Base-by-base conservation (phyloP, 1,140 invertebrate genomes). In the Camponotus vicinus region DNA sequence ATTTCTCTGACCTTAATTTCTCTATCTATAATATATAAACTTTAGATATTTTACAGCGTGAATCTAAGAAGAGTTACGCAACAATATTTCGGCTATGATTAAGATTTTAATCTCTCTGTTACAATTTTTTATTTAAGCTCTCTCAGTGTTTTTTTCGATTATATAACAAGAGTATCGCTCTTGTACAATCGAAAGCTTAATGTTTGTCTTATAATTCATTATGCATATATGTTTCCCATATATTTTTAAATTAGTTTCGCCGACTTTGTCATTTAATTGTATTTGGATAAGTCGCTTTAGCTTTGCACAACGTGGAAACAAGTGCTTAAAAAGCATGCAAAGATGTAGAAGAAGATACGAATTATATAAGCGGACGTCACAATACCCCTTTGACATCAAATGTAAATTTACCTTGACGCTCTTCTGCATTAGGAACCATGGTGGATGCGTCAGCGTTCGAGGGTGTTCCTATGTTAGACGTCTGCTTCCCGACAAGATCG, bases 371-470 rank as follows among this genome's bases (percentile, higher is more conserved):
- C 37, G n/a, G 6, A 59, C 37, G 1, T 61, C 9, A 40, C 21
- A 82, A 37, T 27, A 73, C 0, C 18, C 67, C 40, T 6, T 37
- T 13, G 18, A 15, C 27, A 34, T 37, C 13, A 42, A 70, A 34
- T 18, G 3, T 34, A 40, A 64, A n/a, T 37, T 86, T 89, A 89
- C 88, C 88, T 89, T 89, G 69, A 3, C 83, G 77, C 32, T 89
- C 88, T 57, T 89, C 88, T 15, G 66, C 37, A 4, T 86, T 89
- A 2, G 88, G 85, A 27, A 78, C 88, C 88, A 89, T 89, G 21
- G 49, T 70, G 34, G 42, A 27, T 9, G 64, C 69, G 21, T 57
- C 57, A 3, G 49, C 49, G 57, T 69, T 55, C 57, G 40, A n/a
- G 6, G 40, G 1, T 63, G 34, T 40, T 21, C 78, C 66, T 15